Base-by-base conservation (phyloP, 2,888 invertebrate genomes). In the Metallyticus violacea region DNA sequence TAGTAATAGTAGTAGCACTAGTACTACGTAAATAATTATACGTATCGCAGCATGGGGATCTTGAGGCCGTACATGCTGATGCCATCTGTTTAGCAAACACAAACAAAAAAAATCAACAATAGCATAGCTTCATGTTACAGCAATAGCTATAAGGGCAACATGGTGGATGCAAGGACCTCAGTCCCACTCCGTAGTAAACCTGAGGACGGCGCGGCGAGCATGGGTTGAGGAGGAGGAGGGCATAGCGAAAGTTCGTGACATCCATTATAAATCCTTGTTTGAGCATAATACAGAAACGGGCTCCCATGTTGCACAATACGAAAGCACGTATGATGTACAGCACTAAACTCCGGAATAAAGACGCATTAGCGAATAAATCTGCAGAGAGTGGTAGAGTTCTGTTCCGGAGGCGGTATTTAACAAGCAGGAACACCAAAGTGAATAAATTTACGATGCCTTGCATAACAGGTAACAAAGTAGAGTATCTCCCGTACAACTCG, bases 291-390 rank as follows among this genome's bases (percentile, higher is more conserved):
- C 40, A 62, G 40, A 62, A 62, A 62, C 40, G 40, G 40, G 40
- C 40, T 62, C 40, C 40, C 40, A 62, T 62, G 40, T 62, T 62
- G 40, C 40, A 62, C 40, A 62, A 62, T 62, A 62, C 15, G 40
- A 62, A 62, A 62, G 40, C 40, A 62, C 40, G 40, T 30, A 81
- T 81, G 81, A 81, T 81, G 30, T n/a, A 81, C 81, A 81, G 29
- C 28, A 6, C 28, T 80, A 25, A 81, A 81, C 81, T 40, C 81
- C 76, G 26, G 84, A 87, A 87, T 87, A 86, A 87, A 87, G 87
- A 87, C 87, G 81, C 87, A 87, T 87, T 86, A 30, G 30, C 79
- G 85, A 78, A 87, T 87, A 87, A 87, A 87, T 87, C 86, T 85
- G 86, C 79, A 77, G 81, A 81, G 87, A 87, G 79, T 85, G 40